Conservation (phyloP, 2,113 vertebrate species). For the Triplophysa siluroides region DNA sequence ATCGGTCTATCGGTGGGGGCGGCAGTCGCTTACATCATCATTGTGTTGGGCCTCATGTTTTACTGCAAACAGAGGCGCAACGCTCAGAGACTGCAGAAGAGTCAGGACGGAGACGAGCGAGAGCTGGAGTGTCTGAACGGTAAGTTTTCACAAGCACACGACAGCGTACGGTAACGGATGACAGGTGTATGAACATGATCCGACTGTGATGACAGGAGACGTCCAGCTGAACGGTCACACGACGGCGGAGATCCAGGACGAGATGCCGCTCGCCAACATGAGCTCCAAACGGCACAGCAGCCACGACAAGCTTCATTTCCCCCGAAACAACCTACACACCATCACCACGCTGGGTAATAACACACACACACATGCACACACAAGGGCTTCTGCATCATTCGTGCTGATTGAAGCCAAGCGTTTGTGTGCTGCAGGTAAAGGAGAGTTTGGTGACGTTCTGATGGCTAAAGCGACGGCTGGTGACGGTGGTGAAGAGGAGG, state of each 20-base stretch:
- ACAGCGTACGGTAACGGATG: background rate
- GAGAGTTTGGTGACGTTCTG: slow-evolving; percentile 87
- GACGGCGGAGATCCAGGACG: slow-evolving; percentile 84
- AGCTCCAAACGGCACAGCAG: slow-evolving; percentile 81
- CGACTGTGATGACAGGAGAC: slow-evolving; percentile 65
- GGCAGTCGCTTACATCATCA: slow-evolving; percentile 87
- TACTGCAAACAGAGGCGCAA: slow-evolving; percentile 89
- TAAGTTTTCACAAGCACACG: background rate
- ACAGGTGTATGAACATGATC: background rate
- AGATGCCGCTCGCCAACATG: slow-evolving; percentile 80
- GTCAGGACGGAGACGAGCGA: slow-evolving; percentile 78
- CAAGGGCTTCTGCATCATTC: background rate
- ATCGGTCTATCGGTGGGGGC: slow-evolving; percentile 86
- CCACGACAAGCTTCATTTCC: slow-evolving; percentile 81
- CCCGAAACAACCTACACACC: slow-evolving; percentile 76
- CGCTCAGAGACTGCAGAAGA: slow-evolving; percentile 81
- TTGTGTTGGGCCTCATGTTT: slow-evolving; percentile 89
- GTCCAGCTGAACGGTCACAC: slow-evolving; percentile 82
- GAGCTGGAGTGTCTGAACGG: slow-evolving; percentile 88
- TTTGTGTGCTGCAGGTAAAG: slow-evolving; percentile 70
- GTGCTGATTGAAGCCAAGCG: background rate
- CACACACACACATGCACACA: slow-evolving; percentile 2
- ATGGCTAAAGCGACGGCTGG: slow-evolving; percentile 81
- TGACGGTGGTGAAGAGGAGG: slow-evolving; percentile 59
- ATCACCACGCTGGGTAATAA: slow-evolving; percentile 82